Conservation (phyloP, 1,140 invertebrate genomes). For the Eumaeus atala region DNA sequence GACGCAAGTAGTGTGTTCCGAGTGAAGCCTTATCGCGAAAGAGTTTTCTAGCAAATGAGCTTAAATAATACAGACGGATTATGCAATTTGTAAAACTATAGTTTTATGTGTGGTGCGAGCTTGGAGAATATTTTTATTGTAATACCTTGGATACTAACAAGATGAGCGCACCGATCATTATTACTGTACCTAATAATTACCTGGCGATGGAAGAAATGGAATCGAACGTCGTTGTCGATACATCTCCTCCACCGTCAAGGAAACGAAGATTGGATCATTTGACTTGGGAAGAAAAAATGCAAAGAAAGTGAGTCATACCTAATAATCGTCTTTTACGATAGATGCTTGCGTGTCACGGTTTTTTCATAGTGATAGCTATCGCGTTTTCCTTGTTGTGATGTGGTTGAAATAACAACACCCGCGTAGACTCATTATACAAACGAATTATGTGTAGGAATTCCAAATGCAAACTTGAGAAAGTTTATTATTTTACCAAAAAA, state of each 20-base stretch:
- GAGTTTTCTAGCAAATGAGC: slow-evolving; percentile 42
- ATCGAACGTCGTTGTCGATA: slow-evolving; percentile 58
- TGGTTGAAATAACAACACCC: neutral
- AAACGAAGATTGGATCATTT: slow-evolving; percentile 85
- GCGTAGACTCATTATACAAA: too few relatives aligned
- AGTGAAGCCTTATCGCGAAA: slow-evolving; percentile 42
- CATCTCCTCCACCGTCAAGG: slow-evolving; percentile 65
- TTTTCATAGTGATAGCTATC: too few relatives aligned
- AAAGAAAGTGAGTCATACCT: slow-evolving; percentile 82
- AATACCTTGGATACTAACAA: slow-evolving; percentile 25
- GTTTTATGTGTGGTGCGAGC: slow-evolving; percentile 29
- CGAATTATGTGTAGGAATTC: neutral
- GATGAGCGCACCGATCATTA: slow-evolving; percentile 71
- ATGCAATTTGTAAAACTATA: slow-evolving; percentile 28
- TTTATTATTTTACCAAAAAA: too few relatives aligned
- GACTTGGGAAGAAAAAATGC: slow-evolving; percentile 87
- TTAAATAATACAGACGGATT: slow-evolving; percentile 19
- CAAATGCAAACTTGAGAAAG: too few relatives aligned
- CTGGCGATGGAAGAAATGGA: slow-evolving; percentile 73
- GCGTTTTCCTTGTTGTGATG: neutral
- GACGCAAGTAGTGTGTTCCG: slow-evolving; percentile 47
- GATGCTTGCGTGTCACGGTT: slow-evolving; percentile 37
- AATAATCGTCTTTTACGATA: neutral
- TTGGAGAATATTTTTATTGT: slow-evolving; percentile 37
- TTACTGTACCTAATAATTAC: slow-evolving; percentile 73